Evolutionary conservation across 2,797 vertebrate genomes (phyloP).

Genomic region (Eleutherodactylus coqui): DNA sequence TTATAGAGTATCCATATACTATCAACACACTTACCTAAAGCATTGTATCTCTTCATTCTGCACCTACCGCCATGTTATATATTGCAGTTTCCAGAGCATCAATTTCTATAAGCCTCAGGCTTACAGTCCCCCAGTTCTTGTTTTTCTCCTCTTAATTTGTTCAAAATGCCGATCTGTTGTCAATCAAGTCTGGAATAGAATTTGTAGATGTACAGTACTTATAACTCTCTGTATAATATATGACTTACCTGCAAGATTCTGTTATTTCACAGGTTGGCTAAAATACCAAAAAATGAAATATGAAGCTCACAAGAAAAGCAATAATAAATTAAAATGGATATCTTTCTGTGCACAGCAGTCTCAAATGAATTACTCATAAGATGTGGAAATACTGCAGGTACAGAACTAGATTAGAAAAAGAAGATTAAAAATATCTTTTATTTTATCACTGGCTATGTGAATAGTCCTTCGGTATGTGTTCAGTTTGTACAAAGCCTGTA

Average conservation of each 20-base stretch:
- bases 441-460: not conserved
- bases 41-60: not conserved
- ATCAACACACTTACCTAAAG: not conserved
- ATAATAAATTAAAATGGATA: constrained; percentile 29
- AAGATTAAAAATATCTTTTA: not conserved
- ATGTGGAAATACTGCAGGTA: not conserved
- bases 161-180: constrained; percentile 49
- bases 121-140: constrained; percentile 30
- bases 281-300: constrained; percentile 40
- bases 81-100: constrained; percentile 30
- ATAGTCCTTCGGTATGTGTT: not conserved
- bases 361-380: constrained; percentile 24
- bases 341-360: not conserved
- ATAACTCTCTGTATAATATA: constrained; percentile 16
- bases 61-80: constrained; percentile 21
- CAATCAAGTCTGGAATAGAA: constrained; percentile 44
- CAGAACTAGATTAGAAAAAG: constrained; percentile 11
- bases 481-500: not conserved
- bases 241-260: constrained; percentile 18
- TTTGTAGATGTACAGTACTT: constrained; percentile 17
- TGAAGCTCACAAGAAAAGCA: not conserved
- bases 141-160: constrained; percentile 48
- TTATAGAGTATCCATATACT: no score
- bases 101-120: constrained; percentile 56
- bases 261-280: constrained; percentile 25